Base-by-base conservation (phyloP, 1,140 invertebrate genomes). In the Lasioglossum albipes region DNA sequence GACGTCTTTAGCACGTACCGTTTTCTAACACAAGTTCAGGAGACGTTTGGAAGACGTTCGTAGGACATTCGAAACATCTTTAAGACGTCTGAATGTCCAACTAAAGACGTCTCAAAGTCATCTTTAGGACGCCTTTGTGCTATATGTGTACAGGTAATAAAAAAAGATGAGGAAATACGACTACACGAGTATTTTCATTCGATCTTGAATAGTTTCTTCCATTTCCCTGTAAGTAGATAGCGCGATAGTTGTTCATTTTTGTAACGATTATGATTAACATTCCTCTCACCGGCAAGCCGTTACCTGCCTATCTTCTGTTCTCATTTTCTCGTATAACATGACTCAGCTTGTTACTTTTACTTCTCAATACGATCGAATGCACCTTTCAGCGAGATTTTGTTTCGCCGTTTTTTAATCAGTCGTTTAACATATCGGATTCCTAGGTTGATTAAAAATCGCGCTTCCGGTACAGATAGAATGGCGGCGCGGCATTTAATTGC, bases 331-430 rank as follows among this genome's bases (percentile, higher is more conserved):
- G 52, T 54, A n/a, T 7, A 22, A n/a, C 41, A 20, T 77, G 66
- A 77, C n/a, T 69, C 41, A 77, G 66, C 13, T 7, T 12, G 2
- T 12, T n/a, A 67, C 75, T 70, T 61, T 70, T 70, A 45, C 66
- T 13, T 45, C 18, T 57, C 52, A 41, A 59, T 71, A 54, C 10
- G 10, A 52, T 41, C 18, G 27, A 59, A 7, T 18, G 36, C 41
- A 20, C 18, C 20, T 49, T 13, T 6, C 36, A 7, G 27, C 0
- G 2, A 18, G 27, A 75, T 41, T 22, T 54, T 16, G 12, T 75
- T 66, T n/a, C 20, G 52, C 41, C 9, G 20, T 20, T 42, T 9
- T 75, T 13, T 7, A 18, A 41, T 66, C 45, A n/a, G 22, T 9
- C 13, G 18, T 71, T 71, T 10, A 45, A 59, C 57, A 9, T n/a